These are phyloP conservation scores for Acronicta leporina DNA, from an alignment of 2,888 invertebrate species.

Conservation along the genomic window DNA sequence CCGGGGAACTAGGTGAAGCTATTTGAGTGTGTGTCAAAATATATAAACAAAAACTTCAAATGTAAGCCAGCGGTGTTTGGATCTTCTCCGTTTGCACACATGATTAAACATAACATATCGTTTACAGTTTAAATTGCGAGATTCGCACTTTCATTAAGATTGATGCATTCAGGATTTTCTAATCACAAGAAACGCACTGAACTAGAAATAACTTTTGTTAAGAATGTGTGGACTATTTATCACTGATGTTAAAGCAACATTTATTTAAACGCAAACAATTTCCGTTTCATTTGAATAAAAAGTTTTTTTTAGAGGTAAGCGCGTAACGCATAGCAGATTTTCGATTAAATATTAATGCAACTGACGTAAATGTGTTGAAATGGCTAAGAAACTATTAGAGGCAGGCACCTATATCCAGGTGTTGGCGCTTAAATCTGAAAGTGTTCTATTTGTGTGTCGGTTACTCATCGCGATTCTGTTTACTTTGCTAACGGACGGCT, in stretches of 20 bases:
- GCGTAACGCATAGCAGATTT: conserved; percentile 20
- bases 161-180: conserved; percentile 21
- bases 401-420: conserved; percentile 69
- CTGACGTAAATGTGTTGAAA: conserved; percentile 54
- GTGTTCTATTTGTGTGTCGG: conserved; percentile 80
- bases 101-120: conserved; percentile 31
- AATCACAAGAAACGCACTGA: conserved; percentile 13
- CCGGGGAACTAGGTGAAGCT: conserved; percentile 45
- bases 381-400: conserved; percentile 54
- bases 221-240: conserved; percentile 35
- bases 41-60: conserved; percentile 45
- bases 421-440: conserved; percentile 73
- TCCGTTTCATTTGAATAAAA: conserved; percentile 31
- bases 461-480: conserved; percentile 84
- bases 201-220: conserved; percentile 25
- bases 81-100: conserved; percentile 27
- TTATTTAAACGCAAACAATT: conserved; percentile 28
- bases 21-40: conserved; percentile 50
- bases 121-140: conserved; percentile 38
- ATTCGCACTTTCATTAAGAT: conserved; percentile 32
- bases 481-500: conserved; percentile 80
- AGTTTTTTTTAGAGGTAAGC: conserved; percentile 24
- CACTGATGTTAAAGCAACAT: conserved; percentile 20
- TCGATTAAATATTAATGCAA: conserved; percentile 29
- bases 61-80: conserved; percentile 42